Base-by-base conservation (phyloP, 2,888 invertebrate species). In the Listrodromus nycthemerus region DNA sequence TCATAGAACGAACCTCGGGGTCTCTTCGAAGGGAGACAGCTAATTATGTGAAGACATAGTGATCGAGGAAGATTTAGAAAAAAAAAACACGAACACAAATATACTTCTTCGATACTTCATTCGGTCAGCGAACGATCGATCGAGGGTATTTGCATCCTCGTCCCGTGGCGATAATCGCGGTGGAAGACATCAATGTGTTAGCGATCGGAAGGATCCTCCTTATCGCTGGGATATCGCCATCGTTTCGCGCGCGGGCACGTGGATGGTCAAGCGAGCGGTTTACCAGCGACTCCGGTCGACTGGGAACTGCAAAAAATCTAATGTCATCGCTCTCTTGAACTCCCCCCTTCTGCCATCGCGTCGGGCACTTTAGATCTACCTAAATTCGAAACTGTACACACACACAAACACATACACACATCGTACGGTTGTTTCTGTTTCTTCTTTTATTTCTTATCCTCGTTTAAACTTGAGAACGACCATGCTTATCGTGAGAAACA, bases 381-480 rank as follows among this genome's bases (percentile, higher is more conserved):
- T 78, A 78, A 70, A 78, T 69, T 78, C 33, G 33, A 78, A 74
- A 74, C 74, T 82, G 78, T 78, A 78, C 78, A 82, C 69, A 82
- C 69, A 65, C 48, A 61, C 61, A 30, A 61, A 73, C 37, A 71
- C 73, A 61, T 58, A 69, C 69, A 67, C 66, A 70, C 61, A 13
- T 69, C 37, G 48, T 30, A 69, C 33, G 19, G 16, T 10, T 45
- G 50, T 21, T 21, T 58, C 41, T 21, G 8, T n/a, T 58, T n/a
- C 27, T 21, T 10, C n/a, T 70, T 63, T 65, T 8, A 27, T 8
- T 1, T 50, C 45, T 94, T 95, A 97, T 92, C 97, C 97, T 91
- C 96, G 95, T 93, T 97, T 98, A 92, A 97, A 95, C 94, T 96
- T 97, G 88, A 98, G 94, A 87, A 97, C 97, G 81, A 97, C 94